A percentile compares a stretch with the other conserved stretches of the same genome.
Conservation (phyloP, 2,888 invertebrate species). For the Notodonta ziczac region DNA sequence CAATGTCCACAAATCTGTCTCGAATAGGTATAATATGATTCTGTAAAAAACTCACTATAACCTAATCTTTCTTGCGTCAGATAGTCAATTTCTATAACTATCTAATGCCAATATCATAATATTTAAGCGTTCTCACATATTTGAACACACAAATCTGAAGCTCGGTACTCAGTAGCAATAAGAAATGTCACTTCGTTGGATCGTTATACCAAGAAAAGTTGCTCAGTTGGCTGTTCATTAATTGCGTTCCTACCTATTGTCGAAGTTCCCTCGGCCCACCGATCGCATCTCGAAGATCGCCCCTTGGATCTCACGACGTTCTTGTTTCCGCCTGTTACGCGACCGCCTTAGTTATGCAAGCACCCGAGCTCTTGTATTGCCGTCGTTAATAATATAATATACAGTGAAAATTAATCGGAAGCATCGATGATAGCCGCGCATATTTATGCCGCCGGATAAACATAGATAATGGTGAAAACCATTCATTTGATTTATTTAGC, state of each 20-base stretch:
- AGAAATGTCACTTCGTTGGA: constrained; percentile 57
- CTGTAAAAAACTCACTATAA: no score
- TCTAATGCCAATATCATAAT: no score
- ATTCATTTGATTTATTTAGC: constrained; percentile 70
- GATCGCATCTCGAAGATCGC: constrained; percentile 63
- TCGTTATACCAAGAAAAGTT: constrained; percentile 65
- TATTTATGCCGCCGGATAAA: constrained; percentile 70
- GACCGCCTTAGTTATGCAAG: constrained; percentile 35
- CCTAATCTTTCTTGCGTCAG: no score
- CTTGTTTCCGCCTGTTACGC: constrained; percentile 54
- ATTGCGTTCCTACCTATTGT: constrained; percentile 64
- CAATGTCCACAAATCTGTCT: neutral
- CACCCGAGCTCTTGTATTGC: constrained; percentile 45
- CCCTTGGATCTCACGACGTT: constrained; percentile 58
- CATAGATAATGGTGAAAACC: constrained; percentile 61
- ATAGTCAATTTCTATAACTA: no score
- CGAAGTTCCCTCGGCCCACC: constrained; percentile 53
- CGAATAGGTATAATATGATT: no score
- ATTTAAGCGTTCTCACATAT: no score
- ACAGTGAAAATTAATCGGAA: constrained; percentile 68
- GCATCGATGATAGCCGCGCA: constrained; percentile 66
- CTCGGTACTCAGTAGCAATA: constrained; percentile 69
- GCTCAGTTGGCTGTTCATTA: constrained; percentile 61
- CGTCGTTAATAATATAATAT: constrained; percentile 57
- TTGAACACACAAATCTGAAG: constrained; percentile 11